These are phyloP conservation scores for Theristus sp. DNA, from an alignment of 2,888 invertebrate species.

Conservation along the genomic window DNA sequence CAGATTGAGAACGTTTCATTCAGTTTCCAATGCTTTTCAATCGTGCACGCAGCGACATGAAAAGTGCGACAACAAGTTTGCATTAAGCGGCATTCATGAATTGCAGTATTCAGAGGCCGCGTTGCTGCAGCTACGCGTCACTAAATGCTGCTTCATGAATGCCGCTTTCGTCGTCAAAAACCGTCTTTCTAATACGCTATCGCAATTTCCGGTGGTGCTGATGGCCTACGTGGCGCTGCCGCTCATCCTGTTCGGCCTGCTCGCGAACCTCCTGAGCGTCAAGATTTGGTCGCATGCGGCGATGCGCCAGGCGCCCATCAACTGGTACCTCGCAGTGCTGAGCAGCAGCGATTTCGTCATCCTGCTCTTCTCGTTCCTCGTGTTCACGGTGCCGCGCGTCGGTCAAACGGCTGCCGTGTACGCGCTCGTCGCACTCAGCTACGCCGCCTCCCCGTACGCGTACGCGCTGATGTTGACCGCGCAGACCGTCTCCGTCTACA, in stretches of 20 bases:
- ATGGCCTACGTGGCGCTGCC: constrained; percentile 23
- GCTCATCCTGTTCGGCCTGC: constrained; percentile 2
- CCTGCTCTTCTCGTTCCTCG: background rate
- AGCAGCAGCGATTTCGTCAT: background rate
- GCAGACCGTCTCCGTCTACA: constrained; percentile 4
- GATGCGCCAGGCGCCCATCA: constrained; percentile 29
- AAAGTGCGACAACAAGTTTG: too few relatives aligned
- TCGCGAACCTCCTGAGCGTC: constrained; percentile 19
- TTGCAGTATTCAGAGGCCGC: too few relatives aligned
- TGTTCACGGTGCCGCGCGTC: background rate
- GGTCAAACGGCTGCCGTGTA: background rate
- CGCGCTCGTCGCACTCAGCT: constrained; percentile 10
- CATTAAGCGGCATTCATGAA: too few relatives aligned
- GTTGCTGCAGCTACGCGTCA: too few relatives aligned
- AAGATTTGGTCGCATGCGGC: constrained; percentile 16
- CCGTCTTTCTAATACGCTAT: too few relatives aligned
- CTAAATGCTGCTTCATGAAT: too few relatives aligned
- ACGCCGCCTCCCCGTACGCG: constrained; percentile 13
- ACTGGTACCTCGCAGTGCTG: constrained; percentile 11
- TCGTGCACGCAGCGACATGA: too few relatives aligned
- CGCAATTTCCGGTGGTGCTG: constrained; percentile 12
- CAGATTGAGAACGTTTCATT: too few relatives aligned
- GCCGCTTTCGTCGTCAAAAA: too few relatives aligned
- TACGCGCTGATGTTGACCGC: constrained; percentile 8
- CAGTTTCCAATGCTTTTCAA: too few relatives aligned